Evolutionary conservation across 2,797 vertebrate species (phyloP), one percentile per base, ranked within the genome.

Genomic region (Taenioides sp.): DNA sequence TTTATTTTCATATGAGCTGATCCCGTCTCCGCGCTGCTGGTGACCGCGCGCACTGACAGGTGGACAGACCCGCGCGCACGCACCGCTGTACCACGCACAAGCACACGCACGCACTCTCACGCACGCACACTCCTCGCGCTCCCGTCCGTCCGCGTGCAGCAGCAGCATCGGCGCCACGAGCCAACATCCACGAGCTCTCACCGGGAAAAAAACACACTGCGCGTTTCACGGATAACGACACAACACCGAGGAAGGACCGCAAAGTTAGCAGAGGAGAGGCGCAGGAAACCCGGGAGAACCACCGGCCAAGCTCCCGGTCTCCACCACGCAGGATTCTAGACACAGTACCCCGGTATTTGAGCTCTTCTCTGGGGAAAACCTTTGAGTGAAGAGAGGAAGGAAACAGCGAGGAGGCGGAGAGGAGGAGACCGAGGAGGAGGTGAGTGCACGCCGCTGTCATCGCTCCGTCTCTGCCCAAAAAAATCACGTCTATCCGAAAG

Each of bases 51-150:
- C 62, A 16, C 34, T 47, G 63, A 65, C 63, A 65, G 63, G 63
- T 65, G 63, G 63, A 27, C 2, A 40, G n/a, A 18, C 14, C 1
- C 43, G 1, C 63, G 63, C 63, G 40, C 63, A 47, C 16, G 62
- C 62, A 65, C 62, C 40, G 62, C 62, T 64, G 62, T n/a, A 47
- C 20, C 62, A 65, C 62, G 59, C 59, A 12, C 61, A 23, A 9
- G 34, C 37, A n/a, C 61, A 12, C 31, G n/a, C 34, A 23, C 62
- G n/a, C 31, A 40, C 61, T 0, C 60, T 10, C 27, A 28, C 62
- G 62, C 61, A 16, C 61, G 1, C 62, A 5, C n/a, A 14, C 40
- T 25, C 12, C 40, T 47, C 63, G 16, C 59, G 9, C 25, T 27
- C 4, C 9, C 55, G 10, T 60, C 58, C 16, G 22, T 60, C 58